Percentiles rank a stretch among this genome's conserved stretches.
phyloP scores from a whole-genome alignment of 2,113 vertebrate species.

The Campylomormyrus numenius region DNA sequence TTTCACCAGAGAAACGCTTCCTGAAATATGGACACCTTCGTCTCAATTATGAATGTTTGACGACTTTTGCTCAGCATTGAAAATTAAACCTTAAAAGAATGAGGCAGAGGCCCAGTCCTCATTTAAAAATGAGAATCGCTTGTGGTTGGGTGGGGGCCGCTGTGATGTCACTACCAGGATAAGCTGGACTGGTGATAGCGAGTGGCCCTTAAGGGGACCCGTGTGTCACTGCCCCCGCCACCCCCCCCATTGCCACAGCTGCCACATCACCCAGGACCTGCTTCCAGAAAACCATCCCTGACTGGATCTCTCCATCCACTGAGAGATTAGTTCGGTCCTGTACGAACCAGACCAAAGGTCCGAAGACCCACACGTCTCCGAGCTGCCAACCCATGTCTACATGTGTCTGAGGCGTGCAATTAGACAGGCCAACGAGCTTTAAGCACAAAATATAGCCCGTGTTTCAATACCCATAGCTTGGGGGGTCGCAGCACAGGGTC shows the following conservation, averaged over 20 bases:
- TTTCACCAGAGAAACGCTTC: conserved; percentile 39
- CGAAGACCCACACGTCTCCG: neutral
- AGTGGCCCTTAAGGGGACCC: conserved; percentile 12
- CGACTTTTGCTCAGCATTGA: conserved; percentile 63
- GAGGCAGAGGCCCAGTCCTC: conserved; percentile 46
- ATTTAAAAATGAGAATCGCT: conserved; percentile 43
- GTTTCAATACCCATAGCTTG: neutral
- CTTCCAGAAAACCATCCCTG: neutral
- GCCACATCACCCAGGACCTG: neutral
- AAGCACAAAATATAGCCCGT: neutral
- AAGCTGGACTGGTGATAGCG: neutral
- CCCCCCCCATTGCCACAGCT: neutral
- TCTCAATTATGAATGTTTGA: conserved; percentile 64
- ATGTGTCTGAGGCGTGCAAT: neutral
- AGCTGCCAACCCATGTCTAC: neutral
- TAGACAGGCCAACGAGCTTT: neutral
- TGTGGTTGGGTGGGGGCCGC: neutral
- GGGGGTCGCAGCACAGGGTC: neutral
- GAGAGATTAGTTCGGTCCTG: neutral
- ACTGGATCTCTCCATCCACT: neutral
- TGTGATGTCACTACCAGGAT: conserved; percentile 6
- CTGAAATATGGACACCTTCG: conserved; percentile 48
- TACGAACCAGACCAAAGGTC: neutral
- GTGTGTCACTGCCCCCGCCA: conserved; percentile 1
- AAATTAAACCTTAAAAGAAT: conserved; percentile 60